Base-by-base conservation (phyloP, 1,140 invertebrate species). In the Oedothorax gibbosus region DNA sequence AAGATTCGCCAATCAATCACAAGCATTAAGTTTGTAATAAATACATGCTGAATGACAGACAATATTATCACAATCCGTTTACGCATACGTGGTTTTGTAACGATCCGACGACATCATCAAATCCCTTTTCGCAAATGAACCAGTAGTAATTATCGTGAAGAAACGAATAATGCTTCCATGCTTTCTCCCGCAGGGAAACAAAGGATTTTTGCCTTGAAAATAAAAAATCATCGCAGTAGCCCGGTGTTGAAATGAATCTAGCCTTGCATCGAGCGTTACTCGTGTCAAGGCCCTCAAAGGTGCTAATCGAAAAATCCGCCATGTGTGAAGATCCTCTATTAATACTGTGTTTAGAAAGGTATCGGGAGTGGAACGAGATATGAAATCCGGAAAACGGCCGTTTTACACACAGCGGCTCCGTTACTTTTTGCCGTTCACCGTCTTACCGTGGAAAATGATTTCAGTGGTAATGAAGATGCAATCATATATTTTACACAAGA, bases 281-380 rank as follows among this genome's bases (percentile, higher is more conserved):
- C 53, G 53, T 77, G 75, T 77, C 75, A 77, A 77, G 75, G 75
- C 21, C 21, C 6, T 14, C 0, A 14, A n/a, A 53, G 75, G 53
- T 51, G 35, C 60, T 60, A 64, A 50, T 62, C 75, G 56, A 20
- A 77, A 77, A 77, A 54, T 77, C 75, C 51, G 20, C 65, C 75
- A 77, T n/a, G 57, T 77, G 75, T 77, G 15, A 77, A 77, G 75
- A 77, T 77, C 60, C 75, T 77, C 60, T 51, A 77, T 77, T 77
- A 77, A 64, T 60, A 50, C 14, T 75, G 57, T 50, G 20, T 75
- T 57, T 77, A 53, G 75, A 35, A 35, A 18, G 75, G 65, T 50
- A 18, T 51, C 1, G 65, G n/a, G 65, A 77, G 5, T 77, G 75
- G 75, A 77, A 77, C 75, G 20, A 77, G 60, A 77, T 2, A 1